Conservation (phyloP, 1,140 invertebrate species). For the Diorhabda elongata region DNA sequence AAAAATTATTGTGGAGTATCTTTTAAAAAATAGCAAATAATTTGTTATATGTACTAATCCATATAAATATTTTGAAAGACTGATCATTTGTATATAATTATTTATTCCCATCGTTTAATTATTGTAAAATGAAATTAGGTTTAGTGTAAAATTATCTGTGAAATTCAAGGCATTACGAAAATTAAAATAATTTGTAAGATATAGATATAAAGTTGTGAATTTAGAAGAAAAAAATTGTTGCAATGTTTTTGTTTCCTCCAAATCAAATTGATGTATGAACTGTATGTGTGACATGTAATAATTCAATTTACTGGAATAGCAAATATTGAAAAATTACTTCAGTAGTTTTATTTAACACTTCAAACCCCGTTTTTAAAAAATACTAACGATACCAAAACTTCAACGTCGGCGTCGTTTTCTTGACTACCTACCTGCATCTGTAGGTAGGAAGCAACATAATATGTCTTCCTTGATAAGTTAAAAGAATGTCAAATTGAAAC, state of each 20-base stretch:
- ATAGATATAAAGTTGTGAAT: conserved; percentile 34
- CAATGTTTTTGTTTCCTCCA: conserved; percentile 39
- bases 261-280: conserved; percentile 44
- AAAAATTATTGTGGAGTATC: not conserved
- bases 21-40: conserved; percentile 13
- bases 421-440: no score
- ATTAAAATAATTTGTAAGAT: conserved; percentile 40
- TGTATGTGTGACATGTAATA: conserved; percentile 45
- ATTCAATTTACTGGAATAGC: conserved; percentile 47
- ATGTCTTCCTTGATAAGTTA: no score
- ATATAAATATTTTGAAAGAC: conserved; percentile 1
- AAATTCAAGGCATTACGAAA: conserved; percentile 41
- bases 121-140: conserved; percentile 27
- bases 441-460: no score
- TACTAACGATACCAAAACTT: no score
- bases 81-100: conserved; percentile 13
- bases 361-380: not conserved
- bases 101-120: conserved; percentile 10
- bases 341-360: not conserved
- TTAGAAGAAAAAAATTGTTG: conserved; percentile 35
- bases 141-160: conserved; percentile 36
- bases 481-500: no score
- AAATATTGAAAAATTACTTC: conserved; percentile 36
- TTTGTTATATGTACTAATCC: conserved; percentile 2
- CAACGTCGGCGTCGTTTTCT: no score